phyloP scores from a whole-genome alignment of 1,140 invertebrate genomes.

The Drosophila pseudoobscura region DNA sequence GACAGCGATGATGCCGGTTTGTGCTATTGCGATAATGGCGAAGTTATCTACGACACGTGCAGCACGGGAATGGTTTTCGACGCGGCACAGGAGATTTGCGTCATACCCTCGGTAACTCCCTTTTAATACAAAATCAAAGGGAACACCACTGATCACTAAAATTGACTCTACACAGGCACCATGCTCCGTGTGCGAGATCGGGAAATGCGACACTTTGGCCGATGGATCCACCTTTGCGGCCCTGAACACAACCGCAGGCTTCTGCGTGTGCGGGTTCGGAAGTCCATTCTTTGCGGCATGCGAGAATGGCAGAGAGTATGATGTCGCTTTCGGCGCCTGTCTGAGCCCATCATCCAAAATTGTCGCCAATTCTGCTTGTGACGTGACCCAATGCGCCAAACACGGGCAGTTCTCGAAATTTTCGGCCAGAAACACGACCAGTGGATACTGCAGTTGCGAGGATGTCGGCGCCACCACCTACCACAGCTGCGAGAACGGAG shows the following conservation, averaged over 20 bases:
- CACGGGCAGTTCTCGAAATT: constrained; percentile 1
- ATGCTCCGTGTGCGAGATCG: constrained; percentile 23
- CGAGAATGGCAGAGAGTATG: neutral
- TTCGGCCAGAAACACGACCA: constrained; percentile 31
- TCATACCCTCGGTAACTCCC: constrained; percentile 19
- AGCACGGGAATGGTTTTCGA: constrained; percentile 19
- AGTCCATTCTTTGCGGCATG: constrained; percentile 31
- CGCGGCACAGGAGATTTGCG: constrained; percentile 1
- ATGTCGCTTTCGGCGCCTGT: neutral
- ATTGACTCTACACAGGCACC: constrained; percentile 35
- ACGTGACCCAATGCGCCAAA: constrained; percentile 19
- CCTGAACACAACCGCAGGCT: constrained; percentile 37
- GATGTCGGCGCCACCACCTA: constrained; percentile 14
- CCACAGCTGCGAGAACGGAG: constrained; percentile 28
- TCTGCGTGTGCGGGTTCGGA: constrained; percentile 43
- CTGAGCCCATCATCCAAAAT: neutral
- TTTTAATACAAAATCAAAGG: too few species aligned
- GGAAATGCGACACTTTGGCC: constrained; percentile 10
- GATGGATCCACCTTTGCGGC: constrained; percentile 31
- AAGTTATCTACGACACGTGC: constrained; percentile 21
- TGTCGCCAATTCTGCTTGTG: constrained; percentile 5
- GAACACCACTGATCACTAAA: too few species aligned
- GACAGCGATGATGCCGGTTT: constrained; percentile 12
- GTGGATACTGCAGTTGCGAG: constrained; percentile 54
- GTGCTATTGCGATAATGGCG: constrained; percentile 38